Evolutionary conservation across 1,140 invertebrate species (phyloP).

Genomic region (Ridgeia piscesae): DNA sequence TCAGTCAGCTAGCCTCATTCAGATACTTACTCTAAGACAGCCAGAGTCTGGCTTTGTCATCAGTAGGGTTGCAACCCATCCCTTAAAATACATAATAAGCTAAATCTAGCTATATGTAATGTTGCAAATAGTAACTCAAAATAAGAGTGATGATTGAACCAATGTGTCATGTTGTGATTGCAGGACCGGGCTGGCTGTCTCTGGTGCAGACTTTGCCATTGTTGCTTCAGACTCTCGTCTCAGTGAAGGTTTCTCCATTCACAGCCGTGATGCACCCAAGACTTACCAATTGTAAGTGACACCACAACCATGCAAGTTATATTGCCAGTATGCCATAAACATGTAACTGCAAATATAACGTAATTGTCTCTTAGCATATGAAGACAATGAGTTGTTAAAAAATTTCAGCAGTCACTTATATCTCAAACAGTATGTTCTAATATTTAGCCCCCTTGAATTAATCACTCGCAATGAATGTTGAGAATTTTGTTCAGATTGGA

Average conservation of each 20-base stretch:
- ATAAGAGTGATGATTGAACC: no score
- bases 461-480: no score
- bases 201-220: constrained; percentile 85
- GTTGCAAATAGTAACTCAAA: no score
- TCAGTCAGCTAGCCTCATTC: no score
- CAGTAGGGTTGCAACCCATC: no score
- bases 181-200: constrained; percentile 72
- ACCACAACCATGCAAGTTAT: neutral
- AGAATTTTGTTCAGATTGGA: no score
- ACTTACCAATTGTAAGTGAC: constrained; percentile 56
- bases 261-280: constrained; percentile 79
- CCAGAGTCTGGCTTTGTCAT: no score
- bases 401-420: neutral
- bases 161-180: constrained; percentile 19
- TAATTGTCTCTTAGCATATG: neutral
- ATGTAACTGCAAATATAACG: neutral
- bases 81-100: no score
- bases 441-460: neutral
- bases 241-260: constrained; percentile 87
- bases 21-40: no score
- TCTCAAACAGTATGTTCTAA: neutral
- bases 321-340: neutral
- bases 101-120: no score
- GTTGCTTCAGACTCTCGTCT: constrained; percentile 91
- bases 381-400: neutral